Percentiles rank a stretch among this genome's conserved stretches.
phyloP scores from a whole-genome alignment of 2,888 invertebrate genomes.

The Andrena dorsata region DNA sequence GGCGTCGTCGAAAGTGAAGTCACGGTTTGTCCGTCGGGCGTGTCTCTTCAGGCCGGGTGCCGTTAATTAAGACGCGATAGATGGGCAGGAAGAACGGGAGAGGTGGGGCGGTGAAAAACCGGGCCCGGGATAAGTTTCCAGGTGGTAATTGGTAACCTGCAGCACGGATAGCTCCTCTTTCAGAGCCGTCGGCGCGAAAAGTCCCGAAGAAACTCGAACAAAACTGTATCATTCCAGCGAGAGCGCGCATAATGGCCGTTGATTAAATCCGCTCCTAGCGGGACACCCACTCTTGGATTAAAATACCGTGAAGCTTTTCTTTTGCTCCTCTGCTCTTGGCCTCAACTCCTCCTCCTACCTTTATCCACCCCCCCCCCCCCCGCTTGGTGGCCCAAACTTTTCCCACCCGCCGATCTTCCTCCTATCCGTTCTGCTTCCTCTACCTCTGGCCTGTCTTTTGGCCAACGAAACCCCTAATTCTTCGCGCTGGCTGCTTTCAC shows the following conservation, averaged over 20 bases:
- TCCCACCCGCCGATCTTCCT: slow-evolving; percentile 18
- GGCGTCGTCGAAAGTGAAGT: slow-evolving; percentile 37
- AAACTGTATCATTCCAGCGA: slow-evolving; percentile 66
- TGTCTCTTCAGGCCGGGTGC: slow-evolving; percentile 23
- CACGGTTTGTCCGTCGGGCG: slow-evolving; percentile 12
- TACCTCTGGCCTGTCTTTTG: background rate
- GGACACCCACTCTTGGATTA: slow-evolving; percentile 72
- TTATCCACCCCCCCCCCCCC: background rate
- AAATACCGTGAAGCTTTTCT: slow-evolving; percentile 61
- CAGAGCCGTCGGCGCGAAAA: slow-evolving; percentile 56
- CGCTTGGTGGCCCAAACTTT: slow-evolving; percentile 31
- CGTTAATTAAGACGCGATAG: slow-evolving; percentile 71
- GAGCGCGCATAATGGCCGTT: slow-evolving; percentile 75
- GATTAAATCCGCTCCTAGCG: slow-evolving; percentile 76
- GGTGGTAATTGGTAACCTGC: slow-evolving; percentile 70
- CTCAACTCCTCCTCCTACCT: background rate
- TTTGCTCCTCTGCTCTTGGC: slow-evolving; percentile 5
- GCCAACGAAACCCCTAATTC: slow-evolving; percentile 35
- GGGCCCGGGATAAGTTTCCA: slow-evolving; percentile 52
- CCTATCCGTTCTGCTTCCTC: slow-evolving; percentile 15
- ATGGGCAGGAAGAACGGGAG: slow-evolving; percentile 16
- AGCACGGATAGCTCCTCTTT: slow-evolving; percentile 47
- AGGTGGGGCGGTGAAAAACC: background rate
- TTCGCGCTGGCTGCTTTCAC: background rate
- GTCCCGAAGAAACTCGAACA: slow-evolving; percentile 68